Percentiles rank a stretch among this genome's conserved stretches.
These are phyloP conservation scores for Tenthredo notha DNA, from an alignment of 2,888 invertebrate species.

Conservation along the genomic window DNA sequence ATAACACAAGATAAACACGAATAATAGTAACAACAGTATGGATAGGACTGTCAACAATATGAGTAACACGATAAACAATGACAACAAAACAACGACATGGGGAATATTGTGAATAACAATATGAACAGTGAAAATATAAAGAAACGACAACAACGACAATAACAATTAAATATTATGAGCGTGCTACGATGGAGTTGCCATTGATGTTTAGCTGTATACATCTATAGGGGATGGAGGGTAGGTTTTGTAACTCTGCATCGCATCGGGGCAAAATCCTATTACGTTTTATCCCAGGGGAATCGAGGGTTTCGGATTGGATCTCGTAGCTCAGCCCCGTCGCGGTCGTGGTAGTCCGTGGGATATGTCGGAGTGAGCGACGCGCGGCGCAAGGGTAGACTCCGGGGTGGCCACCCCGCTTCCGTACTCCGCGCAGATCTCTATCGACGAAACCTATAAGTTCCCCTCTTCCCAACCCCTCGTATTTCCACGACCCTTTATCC, in stretches of 20 bases:
- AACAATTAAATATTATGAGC: neutral
- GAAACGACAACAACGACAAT: neutral
- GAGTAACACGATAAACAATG: neutral
- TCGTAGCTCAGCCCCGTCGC: slow-evolving; percentile 26
- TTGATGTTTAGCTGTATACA: neutral
- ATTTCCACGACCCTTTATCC: slow-evolving; percentile 23
- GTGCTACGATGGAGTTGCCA: neutral
- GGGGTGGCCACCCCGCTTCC: slow-evolving; percentile 20
- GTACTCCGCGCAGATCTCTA: slow-evolving; percentile 62
- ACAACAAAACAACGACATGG: neutral
- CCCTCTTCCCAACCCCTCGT: slow-evolving; percentile 10
- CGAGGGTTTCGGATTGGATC: slow-evolving; percentile 41
- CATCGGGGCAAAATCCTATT: slow-evolving; percentile 38
- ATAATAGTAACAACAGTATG: neutral
- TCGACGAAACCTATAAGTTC: slow-evolving; percentile 66
- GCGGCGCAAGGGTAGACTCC: slow-evolving; percentile 8
- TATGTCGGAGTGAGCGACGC: slow-evolving; percentile 15
- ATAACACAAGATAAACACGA: neutral
- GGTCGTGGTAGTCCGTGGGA: neutral
- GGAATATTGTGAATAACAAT: neutral
- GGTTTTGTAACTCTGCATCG: slow-evolving; percentile 14
- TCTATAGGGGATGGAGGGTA: slow-evolving; percentile 8
- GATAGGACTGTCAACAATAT: neutral
- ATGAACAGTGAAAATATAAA: neutral
- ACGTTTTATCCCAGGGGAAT: slow-evolving; percentile 35